Evolutionary conservation across 2,888 invertebrate genomes (phyloP).

Genomic region (Cephus runcator): DNA sequence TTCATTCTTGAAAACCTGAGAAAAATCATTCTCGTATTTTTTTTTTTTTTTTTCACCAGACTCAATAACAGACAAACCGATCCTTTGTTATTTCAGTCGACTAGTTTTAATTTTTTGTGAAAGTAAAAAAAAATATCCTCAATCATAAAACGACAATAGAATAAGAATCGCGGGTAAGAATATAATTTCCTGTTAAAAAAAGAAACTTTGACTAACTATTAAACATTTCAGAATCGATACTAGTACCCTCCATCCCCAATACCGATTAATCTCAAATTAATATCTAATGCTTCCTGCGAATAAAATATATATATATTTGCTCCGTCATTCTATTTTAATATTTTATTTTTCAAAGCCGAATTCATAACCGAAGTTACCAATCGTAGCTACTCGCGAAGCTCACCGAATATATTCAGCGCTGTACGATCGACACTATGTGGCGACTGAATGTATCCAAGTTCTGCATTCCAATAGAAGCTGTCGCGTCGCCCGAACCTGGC

Average conservation of each 20-base stretch:
- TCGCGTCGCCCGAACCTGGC: slow-evolving; percentile 46
- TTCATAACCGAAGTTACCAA: not conserved
- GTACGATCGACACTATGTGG: not conserved
- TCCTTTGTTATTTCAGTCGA: not conserved
- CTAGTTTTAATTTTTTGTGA: not conserved
- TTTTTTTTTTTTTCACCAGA: not conserved
- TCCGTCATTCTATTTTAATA: not conserved
- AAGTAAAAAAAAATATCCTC: not conserved
- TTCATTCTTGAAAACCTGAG: not conserved
- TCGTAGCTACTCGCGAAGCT: not conserved
- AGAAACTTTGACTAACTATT: not conserved
- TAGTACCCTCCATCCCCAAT: not conserved
- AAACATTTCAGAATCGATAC: not conserved
- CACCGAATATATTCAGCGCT: not conserved
- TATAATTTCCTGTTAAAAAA: not conserved
- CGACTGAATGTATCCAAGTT: not conserved
- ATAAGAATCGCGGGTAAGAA: not conserved
- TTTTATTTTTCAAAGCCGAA: not conserved
- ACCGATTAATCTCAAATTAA: not conserved
- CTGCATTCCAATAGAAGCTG: slow-evolving; percentile 23
- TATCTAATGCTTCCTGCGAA: not conserved
- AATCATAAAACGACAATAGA: not conserved
- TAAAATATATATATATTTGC: not conserved
- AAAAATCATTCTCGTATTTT: not conserved
- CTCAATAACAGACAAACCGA: not conserved